Percentiles rank a stretch among this genome's conserved stretches.
These are phyloP conservation scores for Saccopteryx leptura DNA, from an alignment of 2,113 vertebrate species.

Conservation along the genomic window DNA sequence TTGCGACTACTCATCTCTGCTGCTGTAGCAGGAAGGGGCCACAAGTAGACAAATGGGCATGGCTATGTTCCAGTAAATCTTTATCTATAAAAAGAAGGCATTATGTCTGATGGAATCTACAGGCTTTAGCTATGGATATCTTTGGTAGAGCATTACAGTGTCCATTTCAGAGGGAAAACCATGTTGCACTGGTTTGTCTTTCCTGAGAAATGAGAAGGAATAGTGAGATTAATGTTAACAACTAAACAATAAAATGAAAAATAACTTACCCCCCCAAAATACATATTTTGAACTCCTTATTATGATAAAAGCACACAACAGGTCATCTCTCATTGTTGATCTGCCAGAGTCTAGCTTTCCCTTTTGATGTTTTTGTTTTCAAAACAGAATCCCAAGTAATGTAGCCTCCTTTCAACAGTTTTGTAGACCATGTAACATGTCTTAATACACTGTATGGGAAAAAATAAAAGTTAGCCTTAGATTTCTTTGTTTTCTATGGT, in stretches of 20 bases:
- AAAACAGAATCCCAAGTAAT: constrained; percentile 84
- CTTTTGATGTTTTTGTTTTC: constrained; percentile 82
- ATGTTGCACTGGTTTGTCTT: neutral
- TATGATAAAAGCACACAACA: constrained; percentile 71
- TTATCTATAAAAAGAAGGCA: neutral
- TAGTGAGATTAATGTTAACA: neutral
- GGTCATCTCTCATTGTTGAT: constrained; percentile 5
- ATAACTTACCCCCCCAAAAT: neutral
- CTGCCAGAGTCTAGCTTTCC: constrained; percentile 77
- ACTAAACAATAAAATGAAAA: constrained; percentile 36
- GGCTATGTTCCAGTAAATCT: neutral
- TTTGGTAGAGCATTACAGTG: neutral
- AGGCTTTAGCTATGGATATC: neutral
- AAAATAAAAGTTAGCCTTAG: constrained; percentile 88
- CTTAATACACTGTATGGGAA: constrained; percentile 86
- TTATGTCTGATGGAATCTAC: neutral
- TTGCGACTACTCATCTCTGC: neutral
- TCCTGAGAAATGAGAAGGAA: constrained; percentile 16
- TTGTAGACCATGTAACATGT: constrained; percentile 89
- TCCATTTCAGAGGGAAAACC: constrained; percentile 14
- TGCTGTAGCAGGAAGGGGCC: neutral
- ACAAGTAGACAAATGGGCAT: neutral
- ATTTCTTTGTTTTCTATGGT: constrained; percentile 94
- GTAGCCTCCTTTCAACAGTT: constrained; percentile 88
- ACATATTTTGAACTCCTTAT: neutral